Base-by-base conservation (phyloP, 2,797 vertebrate genomes). In the Pampus argenteus region DNA sequence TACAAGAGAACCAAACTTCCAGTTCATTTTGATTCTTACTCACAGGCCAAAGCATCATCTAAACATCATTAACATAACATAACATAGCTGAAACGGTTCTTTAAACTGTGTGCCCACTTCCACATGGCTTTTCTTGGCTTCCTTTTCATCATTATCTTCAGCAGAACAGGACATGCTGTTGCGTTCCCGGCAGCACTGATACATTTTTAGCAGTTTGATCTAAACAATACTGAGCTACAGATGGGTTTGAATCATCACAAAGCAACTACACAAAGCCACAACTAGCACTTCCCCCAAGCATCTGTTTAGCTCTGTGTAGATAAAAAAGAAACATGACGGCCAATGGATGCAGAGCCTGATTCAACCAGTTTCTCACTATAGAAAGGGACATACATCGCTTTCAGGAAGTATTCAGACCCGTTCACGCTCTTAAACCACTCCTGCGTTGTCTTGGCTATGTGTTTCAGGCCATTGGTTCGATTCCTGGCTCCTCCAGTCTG, bases 191-290 rank as follows among this genome's bases (percentile, higher is more conserved):
- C 75, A 78, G 82, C 75, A 4, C 71, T 26, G 74, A 68, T 74
- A 75, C 78, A 72, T 85, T 84, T 86, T 78, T 78, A 76, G 73
- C 75, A 70, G 81, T 78, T 78, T 72, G 59, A 36, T 70, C 55
- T 61, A 81, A 86, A 71, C 69, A 71, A 40, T 47, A 44, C 54
- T 2, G 65, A 68, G 72, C 71, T 78, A 44, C 73, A 74, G 71
- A 80, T 63, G 71, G 84, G 78, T 79, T 82, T 56, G 65, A 79
- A 74, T 74, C 8, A 44, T 67, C 66, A 81, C 82, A 82, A 76
- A 76, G 75, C 52, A 4, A 49, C 64, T 77, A 52, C 71, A 72
- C 56, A 86, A 78, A 82, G 65, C 44, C 23, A 9, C 38, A 38
- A 77, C 82, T 54, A 51, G 69, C 48, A 13, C 64, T 49, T 63